Evolutionary conservation across 2,113 vertebrate species (phyloP), one percentile per base, ranked within the genome.

Genomic region (Clarias batrachus): DNA sequence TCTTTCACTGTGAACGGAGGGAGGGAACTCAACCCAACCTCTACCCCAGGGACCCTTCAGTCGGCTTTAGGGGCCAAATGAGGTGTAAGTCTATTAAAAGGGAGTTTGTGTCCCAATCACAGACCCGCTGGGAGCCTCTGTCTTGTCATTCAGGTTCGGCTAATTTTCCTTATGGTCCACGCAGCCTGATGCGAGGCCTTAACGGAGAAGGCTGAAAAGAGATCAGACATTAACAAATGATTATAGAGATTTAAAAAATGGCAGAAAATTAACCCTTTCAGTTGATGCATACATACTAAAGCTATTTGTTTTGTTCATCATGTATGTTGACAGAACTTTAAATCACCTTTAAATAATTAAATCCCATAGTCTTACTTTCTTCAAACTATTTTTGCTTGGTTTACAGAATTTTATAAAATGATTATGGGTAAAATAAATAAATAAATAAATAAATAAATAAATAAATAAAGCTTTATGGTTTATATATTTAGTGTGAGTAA

Each of bases 21-120:
- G 89, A 90, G 93, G 88, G 86, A 91, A 92, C 94, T 92, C 93
- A 91, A 89, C 60, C 85, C n/a, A 88, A 89, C 90, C 89, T 82
- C 90, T 59, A 84, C 76, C 73, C 84, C 92, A 89, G 94, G 95
- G 95, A 95, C 92, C 94, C 95, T 95, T 96, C 96, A 96, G 94
- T 92, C 93, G 92, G 94, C 92, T 95, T 96, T 95, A 95, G 93
- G 94, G 95, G 94, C 93, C 95, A 96, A 97, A 96, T 96, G 94
- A 96, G 93, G 95, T 96, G 92, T 95, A 96, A 96, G 94, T 95
- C 95, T 96, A 96, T 96, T 96, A 95, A 96, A 96, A 96, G 94
- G 93, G 93, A 95, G 93, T 94, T 94, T 96, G 92, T 90, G 93
- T 91, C 93, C 91, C 93, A 93, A 95, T 95, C 95, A 94, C 93